phyloP scores from a whole-genome alignment of 2,113 vertebrate genomes.

The Symphodus melops region DNA sequence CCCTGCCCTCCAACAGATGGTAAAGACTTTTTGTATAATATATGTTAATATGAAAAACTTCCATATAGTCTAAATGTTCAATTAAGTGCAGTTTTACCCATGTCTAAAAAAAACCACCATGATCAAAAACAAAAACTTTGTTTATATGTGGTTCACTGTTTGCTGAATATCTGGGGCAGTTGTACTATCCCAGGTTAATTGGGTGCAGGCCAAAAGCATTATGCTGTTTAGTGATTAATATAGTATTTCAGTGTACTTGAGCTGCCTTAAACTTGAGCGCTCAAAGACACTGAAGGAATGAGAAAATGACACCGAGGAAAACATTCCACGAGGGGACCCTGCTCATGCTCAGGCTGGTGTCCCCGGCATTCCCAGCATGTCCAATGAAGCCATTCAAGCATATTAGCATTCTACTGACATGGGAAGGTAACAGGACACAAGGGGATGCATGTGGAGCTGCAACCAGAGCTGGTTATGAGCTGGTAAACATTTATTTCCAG shows the following conservation, averaged over 20 bases:
- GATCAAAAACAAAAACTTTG: not conserved
- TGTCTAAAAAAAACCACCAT: not conserved
- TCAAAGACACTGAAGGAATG: slow-evolving; percentile 71
- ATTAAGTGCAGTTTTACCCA: not conserved
- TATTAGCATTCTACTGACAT: slow-evolving; percentile 82
- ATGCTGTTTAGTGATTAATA: not conserved
- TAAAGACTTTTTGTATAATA: not conserved
- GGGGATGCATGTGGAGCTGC: slow-evolving; percentile 65
- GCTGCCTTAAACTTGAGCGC: slow-evolving; percentile 50
- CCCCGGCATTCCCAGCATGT: slow-evolving; percentile 65
- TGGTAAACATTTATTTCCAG: slow-evolving; percentile 79
- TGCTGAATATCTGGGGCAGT: not conserved
- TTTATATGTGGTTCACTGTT: not conserved
- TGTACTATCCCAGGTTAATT: slow-evolving; percentile 23
- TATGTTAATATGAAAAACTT: not conserved
- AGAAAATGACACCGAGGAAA: slow-evolving; percentile 81
- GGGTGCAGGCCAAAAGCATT: slow-evolving; percentile 34
- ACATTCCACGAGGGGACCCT: slow-evolving; percentile 73
- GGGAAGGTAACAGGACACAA: slow-evolving; percentile 71
- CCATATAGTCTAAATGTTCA: not conserved
- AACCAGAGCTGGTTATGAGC: slow-evolving; percentile 77
- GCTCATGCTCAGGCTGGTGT: slow-evolving; percentile 70
- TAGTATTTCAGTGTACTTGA: slow-evolving; percentile 53
- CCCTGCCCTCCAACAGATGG: not conserved
- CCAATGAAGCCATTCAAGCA: slow-evolving; percentile 70